Conservation (phyloP, 2,113 vertebrate species). For the Colius striatus region DNA sequence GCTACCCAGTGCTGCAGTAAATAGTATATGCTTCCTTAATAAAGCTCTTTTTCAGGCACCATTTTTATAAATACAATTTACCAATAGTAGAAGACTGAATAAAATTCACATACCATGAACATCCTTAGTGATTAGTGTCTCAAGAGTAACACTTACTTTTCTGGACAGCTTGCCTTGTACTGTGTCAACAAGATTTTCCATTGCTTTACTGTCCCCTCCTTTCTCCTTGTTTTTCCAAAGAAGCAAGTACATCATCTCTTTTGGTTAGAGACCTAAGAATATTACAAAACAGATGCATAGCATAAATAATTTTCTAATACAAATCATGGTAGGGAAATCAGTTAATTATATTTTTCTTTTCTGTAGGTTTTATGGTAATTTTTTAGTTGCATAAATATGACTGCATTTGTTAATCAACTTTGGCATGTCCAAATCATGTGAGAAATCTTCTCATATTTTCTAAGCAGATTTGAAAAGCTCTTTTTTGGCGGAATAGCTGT, state of each 20-base stretch:
- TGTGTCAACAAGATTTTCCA: constrained; percentile 40
- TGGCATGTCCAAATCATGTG: constrained; percentile 8
- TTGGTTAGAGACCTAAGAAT: constrained; percentile 4
- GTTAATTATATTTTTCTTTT: constrained; percentile 47
- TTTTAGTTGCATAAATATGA: constrained; percentile 49
- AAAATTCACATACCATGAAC: constrained; percentile 51
- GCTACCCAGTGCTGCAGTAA: constrained; percentile 51
- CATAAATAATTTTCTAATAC: background rate
- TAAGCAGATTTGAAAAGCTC: background rate
- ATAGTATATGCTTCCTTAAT: constrained; percentile 33
- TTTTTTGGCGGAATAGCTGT: background rate
- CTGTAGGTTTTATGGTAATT: constrained; percentile 32
- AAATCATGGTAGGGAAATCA: background rate
- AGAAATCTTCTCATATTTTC: constrained; percentile 22
- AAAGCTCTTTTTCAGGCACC: constrained; percentile 33
- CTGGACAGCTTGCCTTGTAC: constrained; percentile 46
- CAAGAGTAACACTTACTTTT: constrained; percentile 62
- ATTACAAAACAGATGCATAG: background rate
- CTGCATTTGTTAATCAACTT: constrained; percentile 52
- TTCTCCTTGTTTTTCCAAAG: background rate
- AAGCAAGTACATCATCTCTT: background rate
- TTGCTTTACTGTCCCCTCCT: constrained; percentile 19
- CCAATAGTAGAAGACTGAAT: constrained; percentile 10
- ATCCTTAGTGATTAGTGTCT: constrained; percentile 34
- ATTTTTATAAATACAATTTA: constrained; percentile 58